A percentile compares a stretch with the other conserved stretches of the same genome.
Evolutionary conservation across 2,797 vertebrate genomes (phyloP).

Genomic region (Chelonia mydas): DNA sequence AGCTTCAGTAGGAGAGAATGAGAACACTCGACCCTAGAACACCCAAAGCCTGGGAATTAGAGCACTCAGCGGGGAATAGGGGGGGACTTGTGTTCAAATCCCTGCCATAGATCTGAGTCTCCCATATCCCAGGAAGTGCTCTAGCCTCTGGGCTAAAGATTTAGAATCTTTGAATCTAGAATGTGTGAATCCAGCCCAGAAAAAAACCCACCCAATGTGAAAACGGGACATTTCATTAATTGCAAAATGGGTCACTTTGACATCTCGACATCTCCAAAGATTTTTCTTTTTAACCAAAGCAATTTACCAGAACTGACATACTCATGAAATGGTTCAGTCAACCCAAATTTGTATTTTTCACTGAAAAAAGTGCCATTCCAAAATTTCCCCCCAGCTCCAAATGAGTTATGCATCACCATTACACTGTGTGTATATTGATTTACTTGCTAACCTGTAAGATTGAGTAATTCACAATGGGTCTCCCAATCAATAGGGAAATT

Average conservation of each 20-base stretch:
- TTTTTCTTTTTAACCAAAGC: background rate
- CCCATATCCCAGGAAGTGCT: background rate
- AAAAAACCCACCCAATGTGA: background rate
- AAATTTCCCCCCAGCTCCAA: background rate
- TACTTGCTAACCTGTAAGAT: slow-evolving; percentile 23
- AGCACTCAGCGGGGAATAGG: background rate
- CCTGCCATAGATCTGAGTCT: background rate
- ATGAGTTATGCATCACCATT: slow-evolving; percentile 25
- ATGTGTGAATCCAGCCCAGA: background rate
- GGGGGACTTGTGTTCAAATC: background rate
- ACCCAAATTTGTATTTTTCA: too few species aligned
- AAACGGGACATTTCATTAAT: background rate
- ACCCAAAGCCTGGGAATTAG: background rate
- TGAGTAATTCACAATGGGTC: slow-evolving; percentile 4
- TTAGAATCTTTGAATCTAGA: too few species aligned
- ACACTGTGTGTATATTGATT: background rate
- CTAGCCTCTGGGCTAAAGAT: background rate
- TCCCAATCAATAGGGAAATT: background rate
- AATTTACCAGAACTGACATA: background rate
- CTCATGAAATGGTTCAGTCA: too few species aligned
- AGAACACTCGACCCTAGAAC: background rate
- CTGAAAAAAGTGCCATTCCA: too few species aligned
- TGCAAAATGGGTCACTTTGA: background rate
- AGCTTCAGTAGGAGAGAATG: background rate
- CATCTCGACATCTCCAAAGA: background rate